These are phyloP conservation scores for Calypte anna DNA, from an alignment of 2,113 vertebrate species.

Conservation along the genomic window DNA sequence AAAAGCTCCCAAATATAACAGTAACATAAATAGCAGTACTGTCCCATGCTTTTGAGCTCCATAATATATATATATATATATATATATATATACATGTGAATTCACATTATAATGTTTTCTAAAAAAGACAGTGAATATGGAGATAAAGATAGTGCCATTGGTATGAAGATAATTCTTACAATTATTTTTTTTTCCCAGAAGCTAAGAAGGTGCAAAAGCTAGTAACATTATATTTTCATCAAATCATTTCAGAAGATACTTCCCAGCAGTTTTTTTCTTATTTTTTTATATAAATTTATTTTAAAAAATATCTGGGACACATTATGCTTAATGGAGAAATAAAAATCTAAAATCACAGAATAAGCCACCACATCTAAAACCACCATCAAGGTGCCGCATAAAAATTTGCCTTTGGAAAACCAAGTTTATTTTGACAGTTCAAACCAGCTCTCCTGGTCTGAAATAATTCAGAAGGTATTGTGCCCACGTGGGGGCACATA, in stretches of 20 bases:
- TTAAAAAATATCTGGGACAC: neutral
- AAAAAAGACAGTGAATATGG: neutral
- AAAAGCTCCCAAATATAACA: neutral
- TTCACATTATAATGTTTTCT: neutral
- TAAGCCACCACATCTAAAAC: neutral
- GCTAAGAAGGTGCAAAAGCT: neutral
- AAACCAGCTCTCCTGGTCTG: neutral
- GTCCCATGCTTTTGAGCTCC: neutral
- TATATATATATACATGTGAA: neutral
- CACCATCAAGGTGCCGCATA: neutral
- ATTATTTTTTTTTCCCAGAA: neutral
- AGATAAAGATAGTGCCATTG: neutral
- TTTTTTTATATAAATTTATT: neutral
- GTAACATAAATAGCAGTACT: neutral
- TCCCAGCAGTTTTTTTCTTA: neutral
- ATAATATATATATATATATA: neutral
- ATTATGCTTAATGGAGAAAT: neutral
- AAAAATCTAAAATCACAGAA: neutral
- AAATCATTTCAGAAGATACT: neutral
- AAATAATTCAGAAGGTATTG: neutral
- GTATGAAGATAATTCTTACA: neutral
- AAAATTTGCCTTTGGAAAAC: neutral
- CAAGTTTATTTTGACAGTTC: slow-evolving; percentile 14
- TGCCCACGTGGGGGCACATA: neutral
- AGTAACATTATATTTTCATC: neutral